These are phyloP conservation scores for Thalassophryne amazonica DNA, from an alignment of 2,797 vertebrate genomes.

Conservation along the genomic window DNA sequence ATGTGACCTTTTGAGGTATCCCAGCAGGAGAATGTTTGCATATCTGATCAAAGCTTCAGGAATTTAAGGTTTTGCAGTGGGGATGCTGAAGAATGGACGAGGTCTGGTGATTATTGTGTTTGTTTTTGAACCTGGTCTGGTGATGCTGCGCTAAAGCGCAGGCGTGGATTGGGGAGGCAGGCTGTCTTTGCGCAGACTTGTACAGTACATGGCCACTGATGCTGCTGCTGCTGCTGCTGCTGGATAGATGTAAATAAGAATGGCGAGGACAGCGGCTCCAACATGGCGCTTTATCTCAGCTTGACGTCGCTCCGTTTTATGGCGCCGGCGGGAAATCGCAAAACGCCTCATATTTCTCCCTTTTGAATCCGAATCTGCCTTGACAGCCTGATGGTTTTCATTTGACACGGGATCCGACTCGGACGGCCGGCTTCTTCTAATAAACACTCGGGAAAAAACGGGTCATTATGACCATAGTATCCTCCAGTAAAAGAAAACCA, in stretches of 20 bases:
- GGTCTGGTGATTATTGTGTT: too few species aligned
- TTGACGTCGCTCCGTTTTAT: slow-evolving; percentile 52
- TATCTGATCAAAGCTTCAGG: too few species aligned
- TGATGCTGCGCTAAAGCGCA: slow-evolving; percentile 78
- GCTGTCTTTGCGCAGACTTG: slow-evolving; percentile 66
- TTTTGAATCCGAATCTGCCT: slow-evolving; percentile 42
- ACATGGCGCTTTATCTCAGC: slow-evolving; percentile 52
- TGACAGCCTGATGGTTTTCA: slow-evolving; percentile 63
- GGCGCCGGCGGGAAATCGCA: slow-evolving; percentile 37
- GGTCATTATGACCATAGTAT: slow-evolving; percentile 92
- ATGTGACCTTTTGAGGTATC: too few species aligned
- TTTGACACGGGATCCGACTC: slow-evolving; percentile 67
- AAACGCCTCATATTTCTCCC: slow-evolving; percentile 14
- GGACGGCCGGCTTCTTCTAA: slow-evolving; percentile 71
- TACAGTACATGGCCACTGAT: slow-evolving; percentile 77
- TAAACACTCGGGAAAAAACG: slow-evolving; percentile 68
- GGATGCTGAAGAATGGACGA: too few species aligned
- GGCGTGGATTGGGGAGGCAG: slow-evolving; percentile 73
- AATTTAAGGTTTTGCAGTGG: too few species aligned
- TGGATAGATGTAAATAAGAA: slow-evolving; percentile 73
- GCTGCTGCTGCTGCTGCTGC: slow-evolving; percentile 74
- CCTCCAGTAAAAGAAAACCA: slow-evolving; percentile 84
- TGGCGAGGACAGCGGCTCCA: slow-evolving; percentile 63
- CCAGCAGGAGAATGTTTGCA: too few species aligned
- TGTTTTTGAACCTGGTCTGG: too few species aligned